Evolutionary conservation across 2,113 vertebrate species (phyloP).

Genomic region (Gymnocephalus cernua): DNA sequence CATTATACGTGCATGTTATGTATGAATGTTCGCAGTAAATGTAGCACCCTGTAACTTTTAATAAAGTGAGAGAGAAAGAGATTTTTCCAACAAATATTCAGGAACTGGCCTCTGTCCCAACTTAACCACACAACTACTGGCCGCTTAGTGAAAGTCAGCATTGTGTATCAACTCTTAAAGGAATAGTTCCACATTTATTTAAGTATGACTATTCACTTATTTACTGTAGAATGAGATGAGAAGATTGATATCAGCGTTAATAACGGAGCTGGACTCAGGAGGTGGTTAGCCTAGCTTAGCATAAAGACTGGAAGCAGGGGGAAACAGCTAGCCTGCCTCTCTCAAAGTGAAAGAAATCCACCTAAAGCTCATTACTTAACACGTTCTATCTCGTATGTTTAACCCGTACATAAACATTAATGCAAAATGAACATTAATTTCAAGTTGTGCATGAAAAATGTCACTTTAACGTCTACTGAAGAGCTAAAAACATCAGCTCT

Average conservation of each 20-base stretch:
- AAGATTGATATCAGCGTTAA: not conserved
- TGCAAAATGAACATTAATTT: not conserved
- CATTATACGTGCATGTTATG: not conserved
- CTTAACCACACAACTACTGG: not conserved
- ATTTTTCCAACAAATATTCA: constrained; percentile 6
- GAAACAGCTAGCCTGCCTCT: not conserved
- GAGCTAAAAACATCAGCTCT: not conserved
- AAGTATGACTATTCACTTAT: not conserved
- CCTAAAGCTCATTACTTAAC: not conserved
- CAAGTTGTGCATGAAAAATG: not conserved
- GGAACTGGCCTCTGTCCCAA: not conserved
- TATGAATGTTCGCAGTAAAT: not conserved
- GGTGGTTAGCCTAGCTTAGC: not conserved
- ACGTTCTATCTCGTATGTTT: not conserved
- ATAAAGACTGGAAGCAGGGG: not conserved
- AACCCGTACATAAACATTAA: not conserved
- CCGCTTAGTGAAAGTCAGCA: not conserved
- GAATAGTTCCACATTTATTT: not conserved
- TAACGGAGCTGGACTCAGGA: not conserved
- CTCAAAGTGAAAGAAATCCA: not conserved
- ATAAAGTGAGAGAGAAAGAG: not conserved
- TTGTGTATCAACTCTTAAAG: not conserved
- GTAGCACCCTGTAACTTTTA: not conserved
- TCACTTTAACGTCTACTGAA: not conserved
- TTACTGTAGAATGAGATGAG: not conserved